Conservation (phyloP, 2,888 invertebrate genomes). For the Neoaliturus tenellus region DNA sequence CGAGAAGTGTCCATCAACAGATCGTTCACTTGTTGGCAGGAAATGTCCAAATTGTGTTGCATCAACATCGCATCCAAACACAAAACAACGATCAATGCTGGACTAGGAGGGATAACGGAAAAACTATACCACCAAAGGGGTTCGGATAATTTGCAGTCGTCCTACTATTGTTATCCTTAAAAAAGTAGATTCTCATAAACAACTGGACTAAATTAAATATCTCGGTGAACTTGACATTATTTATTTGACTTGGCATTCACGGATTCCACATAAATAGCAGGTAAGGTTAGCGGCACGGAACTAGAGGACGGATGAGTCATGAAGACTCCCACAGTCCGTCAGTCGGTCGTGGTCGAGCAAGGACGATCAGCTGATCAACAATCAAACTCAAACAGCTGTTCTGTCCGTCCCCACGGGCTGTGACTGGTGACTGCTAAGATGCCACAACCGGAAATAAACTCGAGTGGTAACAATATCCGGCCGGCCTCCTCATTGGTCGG, state of each 20-base stretch:
- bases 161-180: neutral
- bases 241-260: conserved; percentile 24
- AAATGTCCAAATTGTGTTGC: too few relatives aligned
- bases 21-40: too few relatives aligned
- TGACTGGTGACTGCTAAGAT: neutral
- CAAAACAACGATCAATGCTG: too few relatives aligned
- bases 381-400: conserved; percentile 2
- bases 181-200: neutral
- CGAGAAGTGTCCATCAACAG: too few relatives aligned
- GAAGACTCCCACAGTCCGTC: conserved; percentile 25
- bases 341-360: neutral
- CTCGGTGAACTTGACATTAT: conserved; percentile 13
- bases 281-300: conserved; percentile 4
- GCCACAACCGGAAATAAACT: neutral
- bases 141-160: neutral
- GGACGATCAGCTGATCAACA: conserved; percentile 15
- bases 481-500: neutral
- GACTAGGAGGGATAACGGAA: too few relatives aligned
- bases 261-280: conserved; percentile 13
- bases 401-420: neutral
- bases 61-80: too few relatives aligned
- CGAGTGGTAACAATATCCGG: neutral
- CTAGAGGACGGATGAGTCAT: conserved; percentile 9
- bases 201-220: neutral
- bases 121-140: too few relatives aligned